Percentiles rank a stretch among this genome's conserved stretches.
phyloP scores from a whole-genome alignment of 1,140 invertebrate genomes.

The Zaprionus tsacasi region DNA sequence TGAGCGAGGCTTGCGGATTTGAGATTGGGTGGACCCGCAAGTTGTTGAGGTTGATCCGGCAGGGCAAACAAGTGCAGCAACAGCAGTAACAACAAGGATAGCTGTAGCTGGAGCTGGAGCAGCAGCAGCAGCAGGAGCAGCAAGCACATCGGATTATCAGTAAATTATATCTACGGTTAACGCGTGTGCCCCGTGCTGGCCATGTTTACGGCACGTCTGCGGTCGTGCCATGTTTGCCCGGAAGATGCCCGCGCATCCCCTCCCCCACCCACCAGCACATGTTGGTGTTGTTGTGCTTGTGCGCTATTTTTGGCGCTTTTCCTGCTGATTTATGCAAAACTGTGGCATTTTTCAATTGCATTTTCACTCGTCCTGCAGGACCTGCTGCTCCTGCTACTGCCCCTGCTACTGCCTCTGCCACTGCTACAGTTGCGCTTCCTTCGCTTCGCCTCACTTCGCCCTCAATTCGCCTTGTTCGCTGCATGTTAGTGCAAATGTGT shows the following conservation, averaged over 20 bases:
- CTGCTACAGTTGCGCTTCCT: slow-evolving; percentile 26
- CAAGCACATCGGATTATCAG: slow-evolving; percentile 51
- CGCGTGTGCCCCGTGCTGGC: slow-evolving; percentile 46
- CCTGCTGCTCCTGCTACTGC: neutral
- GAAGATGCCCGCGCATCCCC: slow-evolving; percentile 4
- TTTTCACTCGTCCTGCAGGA: slow-evolving; percentile 66
- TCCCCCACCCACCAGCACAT: neutral
- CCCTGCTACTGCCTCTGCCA: neutral
- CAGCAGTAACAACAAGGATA: slow-evolving; percentile 1
- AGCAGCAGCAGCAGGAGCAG: neutral
- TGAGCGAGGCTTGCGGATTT: neutral
- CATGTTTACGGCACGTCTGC: slow-evolving; percentile 71
- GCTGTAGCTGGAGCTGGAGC: neutral
- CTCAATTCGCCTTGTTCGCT: slow-evolving; percentile 29
- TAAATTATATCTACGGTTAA: slow-evolving; percentile 75
- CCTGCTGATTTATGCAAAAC: slow-evolving; percentile 81
- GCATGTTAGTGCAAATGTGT: slow-evolving; percentile 37
- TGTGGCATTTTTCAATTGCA: slow-evolving; percentile 80
- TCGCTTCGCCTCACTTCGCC: slow-evolving; percentile 11
- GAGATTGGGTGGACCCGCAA: slow-evolving; percentile 41
- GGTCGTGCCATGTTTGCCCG: slow-evolving; percentile 41
- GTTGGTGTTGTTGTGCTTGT: slow-evolving; percentile 58
- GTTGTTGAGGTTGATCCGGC: neutral
- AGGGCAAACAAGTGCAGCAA: neutral
- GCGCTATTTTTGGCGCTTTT: slow-evolving; percentile 73